Conservation (phyloP, 2,888 invertebrate species). For the Pycnomerus fuliginosus region DNA sequence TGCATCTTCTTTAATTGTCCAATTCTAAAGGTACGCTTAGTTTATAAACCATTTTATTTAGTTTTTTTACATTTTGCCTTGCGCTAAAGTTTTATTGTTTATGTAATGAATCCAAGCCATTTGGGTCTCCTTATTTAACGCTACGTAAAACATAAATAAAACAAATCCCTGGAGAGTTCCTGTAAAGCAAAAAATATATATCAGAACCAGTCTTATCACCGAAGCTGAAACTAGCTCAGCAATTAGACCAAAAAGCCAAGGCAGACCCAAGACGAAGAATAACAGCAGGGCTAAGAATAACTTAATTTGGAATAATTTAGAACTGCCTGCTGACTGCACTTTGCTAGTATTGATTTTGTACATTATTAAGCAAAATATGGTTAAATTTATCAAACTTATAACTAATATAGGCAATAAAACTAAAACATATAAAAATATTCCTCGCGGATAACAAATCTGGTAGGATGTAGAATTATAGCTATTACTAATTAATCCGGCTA, state of each 20-base stretch:
- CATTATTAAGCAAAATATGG: conserved; percentile 60
- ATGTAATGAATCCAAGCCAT: conserved; percentile 53
- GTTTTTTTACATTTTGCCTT: conserved; percentile 2
- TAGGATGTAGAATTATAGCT: conserved; percentile 55
- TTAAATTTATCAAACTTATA: conserved; percentile 59
- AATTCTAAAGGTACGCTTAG: not conserved
- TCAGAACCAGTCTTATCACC: conserved; percentile 36
- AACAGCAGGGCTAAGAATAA: conserved; percentile 60
- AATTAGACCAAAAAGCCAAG: conserved; percentile 62
- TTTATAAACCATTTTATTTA: not conserved
- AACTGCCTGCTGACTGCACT: conserved; percentile 36
- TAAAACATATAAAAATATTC: conserved; percentile 57
- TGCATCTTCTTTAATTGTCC: conserved; percentile 1
- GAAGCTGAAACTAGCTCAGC: conserved; percentile 46
- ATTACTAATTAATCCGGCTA: conserved; percentile 54
- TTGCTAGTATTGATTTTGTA: conserved; percentile 52
- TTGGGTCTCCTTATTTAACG: conserved; percentile 61
- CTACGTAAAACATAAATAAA: conserved; percentile 62
- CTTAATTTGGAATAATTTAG: conserved; percentile 56
- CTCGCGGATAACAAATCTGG: conserved; percentile 59
- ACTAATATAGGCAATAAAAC: conserved; percentile 58
- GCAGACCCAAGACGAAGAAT: conserved; percentile 62
- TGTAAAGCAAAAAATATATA: conserved; percentile 58
- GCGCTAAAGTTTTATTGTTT: not conserved
- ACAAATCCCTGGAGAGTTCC: conserved; percentile 62